Base-by-base conservation (phyloP, 2,888 invertebrate species). In the Physocephala rufipes region DNA sequence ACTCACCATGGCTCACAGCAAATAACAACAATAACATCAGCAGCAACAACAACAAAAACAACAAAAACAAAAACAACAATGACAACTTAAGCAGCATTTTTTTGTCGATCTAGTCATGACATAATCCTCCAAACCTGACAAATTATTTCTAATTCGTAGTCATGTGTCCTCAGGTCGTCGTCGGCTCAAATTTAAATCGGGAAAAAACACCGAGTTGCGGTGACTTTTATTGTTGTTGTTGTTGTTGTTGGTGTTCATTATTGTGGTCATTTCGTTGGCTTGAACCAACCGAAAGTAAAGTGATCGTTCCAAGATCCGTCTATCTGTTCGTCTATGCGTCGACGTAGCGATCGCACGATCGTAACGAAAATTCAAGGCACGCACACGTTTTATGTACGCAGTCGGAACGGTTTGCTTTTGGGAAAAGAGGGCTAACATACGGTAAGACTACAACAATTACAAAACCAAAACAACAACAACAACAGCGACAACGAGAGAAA, bases 71-170 rank as follows among this genome's bases (percentile, higher is more conserved):
- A 49, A 49, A 63, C 24, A 26, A 24, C 45, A 21, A 58, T n/a
- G 28, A 16, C 28, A 36, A 36, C 36, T 36, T 9, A 9, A 36
- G 13, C 59, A 59, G 9, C 24, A 26, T 28, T 16, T 5, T 5
- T 15, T 24, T 15, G 19, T 45, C n/a, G 36, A n/a, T 45, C 66
- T 15, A 19, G n/a, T 24, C 70, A 64, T 70, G 70, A 70, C 70
- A 64, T 64, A 70, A 70, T 64, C 70, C 64, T 62, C 62, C 36
- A 47, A 70, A 70, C 53, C 64, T 70, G 70, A 70, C 70, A 70
- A 70, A 70, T 70, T 70, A 63, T 63, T 59, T 63, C 63, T 64
- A 70, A 70, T 70, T 70, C 70, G 63, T 55, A 63, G 63, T 45
- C 70, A 70, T 55, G n/a, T n/a, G 70, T 70, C 70, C 70, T 63